A percentile compares a stretch with the other conserved stretches of the same genome.
These are phyloP conservation scores for Lophius americanus DNA, from an alignment of 2,797 vertebrate genomes.

Conservation along the genomic window DNA sequence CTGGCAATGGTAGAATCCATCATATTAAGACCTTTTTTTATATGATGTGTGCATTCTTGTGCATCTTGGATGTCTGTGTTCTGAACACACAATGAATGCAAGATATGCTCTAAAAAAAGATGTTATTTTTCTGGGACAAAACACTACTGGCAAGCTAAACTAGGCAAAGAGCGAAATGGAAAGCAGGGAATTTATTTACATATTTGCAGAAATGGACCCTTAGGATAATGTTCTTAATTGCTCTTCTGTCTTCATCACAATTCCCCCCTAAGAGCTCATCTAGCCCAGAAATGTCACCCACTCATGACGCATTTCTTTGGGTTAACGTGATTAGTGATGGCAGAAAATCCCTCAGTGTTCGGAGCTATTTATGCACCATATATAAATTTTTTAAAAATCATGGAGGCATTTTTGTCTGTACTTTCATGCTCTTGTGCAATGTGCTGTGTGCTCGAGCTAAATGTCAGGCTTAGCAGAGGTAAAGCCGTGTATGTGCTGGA, in stretches of 20 bases:
- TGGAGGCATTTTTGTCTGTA: constrained; percentile 44
- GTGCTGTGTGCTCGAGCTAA: constrained; percentile 52
- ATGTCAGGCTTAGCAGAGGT: constrained; percentile 70
- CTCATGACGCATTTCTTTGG: constrained; percentile 73
- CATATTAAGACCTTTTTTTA: constrained; percentile 14
- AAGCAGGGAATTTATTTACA: constrained; percentile 71
- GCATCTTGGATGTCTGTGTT: not conserved
- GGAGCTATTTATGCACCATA: constrained; percentile 59
- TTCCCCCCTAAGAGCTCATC: constrained; percentile 76
- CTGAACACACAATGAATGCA: not conserved
- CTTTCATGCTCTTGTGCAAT: constrained; percentile 35
- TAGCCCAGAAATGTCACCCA: constrained; percentile 83
- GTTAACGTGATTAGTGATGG: constrained; percentile 78
- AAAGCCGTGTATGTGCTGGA: constrained; percentile 46
- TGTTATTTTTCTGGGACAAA: constrained; percentile 12
- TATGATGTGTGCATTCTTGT: constrained; percentile 13
- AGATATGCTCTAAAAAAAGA: constrained; percentile 19
- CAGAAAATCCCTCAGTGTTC: constrained; percentile 69
- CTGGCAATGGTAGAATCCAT: constrained; percentile 87
- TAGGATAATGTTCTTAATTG: constrained; percentile 79
- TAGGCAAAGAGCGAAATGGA: constrained; percentile 34
- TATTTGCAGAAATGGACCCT: constrained; percentile 72
- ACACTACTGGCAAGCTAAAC: constrained; percentile 30
- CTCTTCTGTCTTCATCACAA: constrained; percentile 73
- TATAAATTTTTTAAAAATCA: constrained; percentile 60